These are phyloP conservation scores for Phalloptychus januarius DNA, from an alignment of 2,797 vertebrate genomes.

Conservation along the genomic window DNA sequence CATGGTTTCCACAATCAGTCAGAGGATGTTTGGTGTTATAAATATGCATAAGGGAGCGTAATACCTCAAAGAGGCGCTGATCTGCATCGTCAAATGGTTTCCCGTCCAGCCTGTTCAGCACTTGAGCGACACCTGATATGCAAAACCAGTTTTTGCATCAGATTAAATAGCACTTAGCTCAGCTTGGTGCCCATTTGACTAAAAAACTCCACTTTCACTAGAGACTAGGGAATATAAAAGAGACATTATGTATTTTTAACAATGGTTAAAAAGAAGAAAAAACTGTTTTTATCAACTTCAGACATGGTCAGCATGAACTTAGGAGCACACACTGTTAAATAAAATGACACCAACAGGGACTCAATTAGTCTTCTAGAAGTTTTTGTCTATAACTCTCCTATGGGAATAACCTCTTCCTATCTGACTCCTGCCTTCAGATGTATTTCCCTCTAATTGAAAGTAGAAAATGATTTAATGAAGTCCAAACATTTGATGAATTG, in stretches of 20 bases:
- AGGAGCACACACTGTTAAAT: background rate
- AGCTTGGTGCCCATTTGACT: constrained; percentile 14
- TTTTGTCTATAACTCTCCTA: constrained; percentile 12
- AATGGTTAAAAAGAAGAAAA: background rate
- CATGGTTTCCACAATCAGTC: background rate
- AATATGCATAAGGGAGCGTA: background rate
- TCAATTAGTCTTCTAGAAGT: constrained; percentile 29
- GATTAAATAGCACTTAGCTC: constrained; percentile 13
- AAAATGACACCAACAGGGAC: constrained; percentile 10
- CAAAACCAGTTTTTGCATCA: constrained; percentile 25
- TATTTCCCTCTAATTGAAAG: constrained; percentile 48
- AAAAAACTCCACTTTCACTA: background rate
- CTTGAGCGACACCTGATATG: constrained; percentile 92
- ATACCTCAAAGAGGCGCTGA: constrained; percentile 97
- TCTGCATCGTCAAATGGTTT: constrained; percentile 97
- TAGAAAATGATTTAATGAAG: constrained; percentile 36
- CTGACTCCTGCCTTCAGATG: constrained; percentile 24
- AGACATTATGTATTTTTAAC: background rate
- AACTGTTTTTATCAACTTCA: background rate
- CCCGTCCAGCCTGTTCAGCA: constrained; percentile 95
- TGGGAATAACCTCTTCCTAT: constrained; percentile 35
- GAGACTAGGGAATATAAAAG: constrained; percentile 6
- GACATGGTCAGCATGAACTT: background rate
- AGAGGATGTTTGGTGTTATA: too few relatives aligned
- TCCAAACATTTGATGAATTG: constrained; percentile 47